Percentiles rank a stretch among this genome's conserved stretches.
These are phyloP conservation scores for Tachyglossus aculeatus DNA, from an alignment of 2,797 vertebrate genomes.

Conservation along the genomic window DNA sequence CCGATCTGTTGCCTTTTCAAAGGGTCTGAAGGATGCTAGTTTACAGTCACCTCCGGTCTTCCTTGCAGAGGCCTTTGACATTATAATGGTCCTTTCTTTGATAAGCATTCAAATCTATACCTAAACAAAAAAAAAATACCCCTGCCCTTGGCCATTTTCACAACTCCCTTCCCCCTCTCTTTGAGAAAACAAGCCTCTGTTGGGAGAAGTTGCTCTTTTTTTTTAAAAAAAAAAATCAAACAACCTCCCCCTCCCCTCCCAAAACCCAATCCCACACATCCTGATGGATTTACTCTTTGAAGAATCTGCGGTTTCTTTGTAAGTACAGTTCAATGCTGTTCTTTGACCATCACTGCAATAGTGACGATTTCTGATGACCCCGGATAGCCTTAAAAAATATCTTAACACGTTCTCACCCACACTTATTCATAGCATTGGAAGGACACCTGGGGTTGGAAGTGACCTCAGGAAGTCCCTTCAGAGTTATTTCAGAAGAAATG, in stretches of 20 bases:
- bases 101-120: conserved; percentile 35
- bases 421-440: conserved; percentile 49
- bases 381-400: conserved; percentile 64
- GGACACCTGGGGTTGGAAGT: conserved; percentile 23
- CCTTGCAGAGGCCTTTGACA: conserved; percentile 45
- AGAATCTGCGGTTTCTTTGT: conserved; percentile 55
- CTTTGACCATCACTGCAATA: conserved; percentile 57
- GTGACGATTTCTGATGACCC: conserved; percentile 60
- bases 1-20: conserved; percentile 28
- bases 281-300: conserved; percentile 48
- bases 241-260: neutral
- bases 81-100: conserved; percentile 51
- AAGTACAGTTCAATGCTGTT: conserved; percentile 31
- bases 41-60: conserved; percentile 10
- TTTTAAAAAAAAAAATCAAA: neutral
- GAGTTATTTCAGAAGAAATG: conserved; percentile 34
- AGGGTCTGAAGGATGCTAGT: conserved; percentile 18
- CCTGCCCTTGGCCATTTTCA: conserved; percentile 27
- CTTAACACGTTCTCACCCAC: conserved; percentile 48
- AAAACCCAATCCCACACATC: conserved; percentile 29
- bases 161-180: conserved; percentile 15
- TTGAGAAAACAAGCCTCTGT: conserved; percentile 44
- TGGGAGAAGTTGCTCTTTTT: too few species aligned
- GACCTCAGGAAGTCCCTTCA: conserved; percentile 27
- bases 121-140: conserved; percentile 32